These are phyloP conservation scores for Nineta flava DNA, from an alignment of 2,888 invertebrate species.

Conservation along the genomic window DNA sequence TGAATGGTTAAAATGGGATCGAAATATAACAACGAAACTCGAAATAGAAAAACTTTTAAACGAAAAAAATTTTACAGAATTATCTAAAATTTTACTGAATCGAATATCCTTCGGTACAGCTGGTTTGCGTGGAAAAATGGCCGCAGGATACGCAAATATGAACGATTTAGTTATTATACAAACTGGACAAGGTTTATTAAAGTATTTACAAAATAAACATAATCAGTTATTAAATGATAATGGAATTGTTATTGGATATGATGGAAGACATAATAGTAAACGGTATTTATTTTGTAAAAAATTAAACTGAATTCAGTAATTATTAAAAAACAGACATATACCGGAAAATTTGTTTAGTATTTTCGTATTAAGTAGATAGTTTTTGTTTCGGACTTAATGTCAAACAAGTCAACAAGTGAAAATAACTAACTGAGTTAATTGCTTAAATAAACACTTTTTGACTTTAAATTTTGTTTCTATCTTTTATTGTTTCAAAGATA, in stretches of 20 bases:
- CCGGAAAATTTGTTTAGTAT: background rate
- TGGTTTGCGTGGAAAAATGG: constrained; percentile 84
- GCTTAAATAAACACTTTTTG: too few relatives aligned
- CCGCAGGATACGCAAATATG: constrained; percentile 82
- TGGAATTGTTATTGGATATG: constrained; percentile 81
- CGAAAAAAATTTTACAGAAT: constrained; percentile 35
- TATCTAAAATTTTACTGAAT: constrained; percentile 46
- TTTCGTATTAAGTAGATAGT: too few relatives aligned
- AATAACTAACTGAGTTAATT: too few relatives aligned
- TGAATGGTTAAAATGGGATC: constrained; percentile 62
- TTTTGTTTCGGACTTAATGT: too few relatives aligned
- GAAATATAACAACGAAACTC: constrained; percentile 45
- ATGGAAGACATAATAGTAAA: constrained; percentile 82
- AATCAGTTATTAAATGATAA: constrained; percentile 37
- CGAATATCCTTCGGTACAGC: constrained; percentile 85
- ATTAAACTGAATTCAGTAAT: background rate
- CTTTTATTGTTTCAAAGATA: too few relatives aligned
- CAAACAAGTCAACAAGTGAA: too few relatives aligned
- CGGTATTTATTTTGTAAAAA: constrained; percentile 35
- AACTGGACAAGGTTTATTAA: constrained; percentile 77
- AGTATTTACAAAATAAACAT: constrained; percentile 49
- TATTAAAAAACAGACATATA: background rate
- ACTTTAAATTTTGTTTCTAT: too few relatives aligned
- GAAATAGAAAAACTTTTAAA: constrained; percentile 45
- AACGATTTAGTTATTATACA: constrained; percentile 94